phyloP scores from a whole-genome alignment of 2,113 vertebrate genomes.

The Oreochromis spilurus region DNA sequence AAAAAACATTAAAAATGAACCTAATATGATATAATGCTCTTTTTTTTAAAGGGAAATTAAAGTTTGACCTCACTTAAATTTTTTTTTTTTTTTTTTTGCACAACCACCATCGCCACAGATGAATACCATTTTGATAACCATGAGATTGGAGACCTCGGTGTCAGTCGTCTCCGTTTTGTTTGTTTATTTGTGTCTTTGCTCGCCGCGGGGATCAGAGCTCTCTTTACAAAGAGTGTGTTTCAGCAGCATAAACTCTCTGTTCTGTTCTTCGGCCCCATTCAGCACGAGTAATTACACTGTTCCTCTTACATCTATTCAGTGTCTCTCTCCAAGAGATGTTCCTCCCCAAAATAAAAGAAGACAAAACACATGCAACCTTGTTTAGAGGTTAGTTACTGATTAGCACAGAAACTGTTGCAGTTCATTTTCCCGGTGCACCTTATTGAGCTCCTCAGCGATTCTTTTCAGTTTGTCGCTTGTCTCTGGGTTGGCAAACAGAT shows the following conservation, averaged over 20 bases:
- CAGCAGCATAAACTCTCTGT: slow-evolving; percentile 5
- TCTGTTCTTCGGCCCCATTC: slow-evolving; percentile 17
- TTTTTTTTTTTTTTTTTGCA: not conserved
- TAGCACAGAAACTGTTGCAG: slow-evolving; percentile 59
- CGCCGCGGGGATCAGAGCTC: not conserved
- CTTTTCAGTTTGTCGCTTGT: slow-evolving; percentile 56
- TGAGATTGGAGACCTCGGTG: not conserved
- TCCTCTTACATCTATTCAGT: slow-evolving; percentile 32
- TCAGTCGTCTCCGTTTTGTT: slow-evolving; percentile 24
- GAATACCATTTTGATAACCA: no score
- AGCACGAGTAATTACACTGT: slow-evolving; percentile 37
- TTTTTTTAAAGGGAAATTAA: not conserved
- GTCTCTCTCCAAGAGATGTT: slow-evolving; percentile 21
- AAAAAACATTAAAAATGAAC: not conserved
- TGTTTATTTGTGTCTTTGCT: slow-evolving; percentile 54
- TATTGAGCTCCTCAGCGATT: slow-evolving; percentile 50
- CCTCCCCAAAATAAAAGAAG: not conserved
- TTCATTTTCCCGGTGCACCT: slow-evolving; percentile 60
- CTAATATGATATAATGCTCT: fast-evolving
- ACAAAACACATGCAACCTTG: slow-evolving; percentile 45
- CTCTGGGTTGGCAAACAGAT: slow-evolving; percentile 58
- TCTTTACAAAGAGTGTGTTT: slow-evolving; percentile 28
- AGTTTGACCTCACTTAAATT: not conserved
- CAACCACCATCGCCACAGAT: not conserved
- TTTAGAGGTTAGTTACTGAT: slow-evolving; percentile 66